Base-by-base conservation (phyloP, 2,888 invertebrate species). In the Blera fallax region DNA sequence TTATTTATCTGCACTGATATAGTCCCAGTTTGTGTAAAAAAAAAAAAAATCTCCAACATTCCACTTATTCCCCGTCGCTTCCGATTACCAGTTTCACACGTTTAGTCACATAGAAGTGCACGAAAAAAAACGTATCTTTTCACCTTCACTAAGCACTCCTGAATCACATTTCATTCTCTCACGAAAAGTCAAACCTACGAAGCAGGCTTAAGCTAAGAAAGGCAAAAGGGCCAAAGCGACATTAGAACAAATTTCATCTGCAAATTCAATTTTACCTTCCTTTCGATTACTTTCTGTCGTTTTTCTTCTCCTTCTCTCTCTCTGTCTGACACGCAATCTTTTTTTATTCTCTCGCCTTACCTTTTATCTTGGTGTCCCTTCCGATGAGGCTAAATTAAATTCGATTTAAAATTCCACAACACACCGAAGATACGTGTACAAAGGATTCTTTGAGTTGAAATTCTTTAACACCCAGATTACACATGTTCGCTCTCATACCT, bases 391-490 rank as follows among this genome's bases (percentile, higher is more conserved):
- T 85, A 72, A 85, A 85, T 85, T 85, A 85, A 81, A 85, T 80
- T 85, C 81, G 85, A 85, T 85, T 85, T 85, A 85, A 85, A 85
- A 85, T 85, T 85, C 85, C 85, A 80, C 80, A 76, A 72, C 70
- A 76, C 70, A 85, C 45, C 73, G 62, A 18, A 48, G 72, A 65
- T 76, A 70, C 74, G 45, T 72, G 76, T 70, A 45, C 34, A 72
- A 16, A 29, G 29, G 76, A 79, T 70, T 79, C 69, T 54, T 76
- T 54, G 64, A 76, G 64, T 81, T 81, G 34, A 77, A 80, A 85
- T 81, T 85, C 85, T 54, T 81, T 85, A 81, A 85, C 85, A 85
- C 85, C 85, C 85, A 80, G 85, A 85, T 85, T 85, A 85, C 85
- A 85, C 80, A 77, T 85, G 85, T 85, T 85, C 85, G 65, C 85